Base-by-base conservation (phyloP, 35 echinoderm and acorn worm species). In the Amphiura filiformis region DNA sequence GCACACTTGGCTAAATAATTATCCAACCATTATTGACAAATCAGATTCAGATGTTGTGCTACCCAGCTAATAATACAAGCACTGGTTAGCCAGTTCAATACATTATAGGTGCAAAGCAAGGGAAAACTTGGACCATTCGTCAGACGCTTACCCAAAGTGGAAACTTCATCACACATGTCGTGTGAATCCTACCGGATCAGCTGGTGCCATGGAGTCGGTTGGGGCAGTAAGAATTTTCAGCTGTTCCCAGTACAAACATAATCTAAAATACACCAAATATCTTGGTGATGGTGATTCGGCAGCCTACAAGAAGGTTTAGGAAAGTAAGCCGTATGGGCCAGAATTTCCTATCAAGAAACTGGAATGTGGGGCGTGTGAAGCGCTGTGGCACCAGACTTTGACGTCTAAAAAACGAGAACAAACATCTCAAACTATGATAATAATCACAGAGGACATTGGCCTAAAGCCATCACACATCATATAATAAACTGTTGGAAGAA, bases 251-350 rank as follows among this genome's bases (percentile, higher is more conserved):
- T 14, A 2, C 36, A 56, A 0, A 35, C 30, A 79, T 79, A 1
- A 35, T 23, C 31, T 79, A 7, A 3, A 47, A 40, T 88, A 78
- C 40, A 88, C 76, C 79, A n/a, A 88, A 32, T 87, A 87, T 49
- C 42, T 88, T 79, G 40, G 86, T 13, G 76, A 88, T 78, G 86
- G 86, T 26, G 76, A 88, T 36, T 40, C 64, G 7, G 64, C 84
- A 39, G 34, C 84, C 26, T 87, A 32, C 75, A 87, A 87, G 36
- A 39, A 77, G 57, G 83, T 85, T 22, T 85, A 14, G 1, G 80
- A 38, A 14, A 31, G 18, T 40, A 47, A 83, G 26, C 81, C 39
- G 28, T 83, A 49, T 23, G 5, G 38, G 26, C 20, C 22, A 83
- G 44, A 83, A 39, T 14, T 13, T 14, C 1, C 18, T 39, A 9